phyloP scores from a whole-genome alignment of 1,140 invertebrate genomes.

The Calephelis nemesis region DNA sequence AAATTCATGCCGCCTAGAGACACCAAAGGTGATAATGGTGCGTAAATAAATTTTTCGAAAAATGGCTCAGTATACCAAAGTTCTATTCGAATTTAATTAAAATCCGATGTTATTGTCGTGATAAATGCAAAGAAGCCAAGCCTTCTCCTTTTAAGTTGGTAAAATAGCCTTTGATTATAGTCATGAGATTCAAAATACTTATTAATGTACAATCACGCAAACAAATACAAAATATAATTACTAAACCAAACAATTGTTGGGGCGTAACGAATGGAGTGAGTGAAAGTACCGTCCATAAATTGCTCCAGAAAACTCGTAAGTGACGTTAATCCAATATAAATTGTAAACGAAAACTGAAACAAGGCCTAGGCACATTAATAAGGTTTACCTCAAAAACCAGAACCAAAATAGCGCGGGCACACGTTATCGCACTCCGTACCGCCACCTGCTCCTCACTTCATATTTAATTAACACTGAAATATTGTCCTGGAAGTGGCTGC shows the following conservation, averaged over 20 bases:
- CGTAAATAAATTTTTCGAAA: too few relatives aligned
- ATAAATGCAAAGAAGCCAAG: too few relatives aligned
- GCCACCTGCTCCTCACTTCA: conserved; percentile 53
- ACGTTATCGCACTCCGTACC: conserved; percentile 48
- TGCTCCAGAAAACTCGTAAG: conserved; percentile 6
- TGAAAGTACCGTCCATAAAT: conserved; percentile 3
- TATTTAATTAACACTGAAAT: conserved; percentile 54
- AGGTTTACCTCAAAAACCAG: conserved; percentile 55
- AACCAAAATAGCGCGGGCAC: conserved; percentile 45
- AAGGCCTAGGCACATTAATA: conserved; percentile 49
- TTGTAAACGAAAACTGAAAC: conserved; percentile 35
- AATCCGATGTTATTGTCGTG: too few relatives aligned
- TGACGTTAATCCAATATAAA: conserved; percentile 37
- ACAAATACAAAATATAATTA: neutral
- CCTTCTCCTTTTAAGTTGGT: too few relatives aligned
- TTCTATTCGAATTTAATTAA: too few relatives aligned
- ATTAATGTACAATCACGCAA: too few relatives aligned
- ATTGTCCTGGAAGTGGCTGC: conserved; percentile 36
- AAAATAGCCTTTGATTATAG: too few relatives aligned
- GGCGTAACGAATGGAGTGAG: conserved; percentile 1
- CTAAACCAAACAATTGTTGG: conserved; percentile 1
- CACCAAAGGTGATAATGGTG: too few relatives aligned
- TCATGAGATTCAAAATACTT: too few relatives aligned
- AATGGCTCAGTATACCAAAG: too few relatives aligned
- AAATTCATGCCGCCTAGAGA: too few relatives aligned